These are phyloP conservation scores for Hydra vulgaris DNA, from an alignment of 30 jellyfish, hydroid and myxozoan genomes.

Conservation along the genomic window DNA sequence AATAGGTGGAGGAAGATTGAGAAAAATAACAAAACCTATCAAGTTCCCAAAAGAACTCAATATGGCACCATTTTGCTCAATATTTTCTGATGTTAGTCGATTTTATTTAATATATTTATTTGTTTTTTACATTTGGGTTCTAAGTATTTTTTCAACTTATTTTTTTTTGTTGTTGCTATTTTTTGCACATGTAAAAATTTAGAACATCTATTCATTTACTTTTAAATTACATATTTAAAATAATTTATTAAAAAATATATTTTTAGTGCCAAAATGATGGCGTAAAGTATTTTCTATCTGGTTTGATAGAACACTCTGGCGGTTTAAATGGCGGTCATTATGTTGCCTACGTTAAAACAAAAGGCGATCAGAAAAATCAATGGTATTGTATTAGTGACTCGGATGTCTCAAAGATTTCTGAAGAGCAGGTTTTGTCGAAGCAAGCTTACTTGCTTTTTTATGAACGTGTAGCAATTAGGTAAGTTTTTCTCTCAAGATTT, in stretches of 20 bases:
- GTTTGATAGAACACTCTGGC: conserved; percentile 78
- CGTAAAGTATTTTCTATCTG: conserved; percentile 41
- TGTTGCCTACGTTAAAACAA: conserved; percentile 56
- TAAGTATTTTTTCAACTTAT: background rate
- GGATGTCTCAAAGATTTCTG: conserved; percentile 56
- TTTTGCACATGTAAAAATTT: no score
- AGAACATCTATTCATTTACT: no score
- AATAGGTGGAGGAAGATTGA: conserved; percentile 27
- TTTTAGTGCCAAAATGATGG: conserved; percentile 30
- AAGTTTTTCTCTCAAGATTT: no score
- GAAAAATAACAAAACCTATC: conserved; percentile 40
- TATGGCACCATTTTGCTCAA: conserved; percentile 45
- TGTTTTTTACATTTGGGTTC: background rate
- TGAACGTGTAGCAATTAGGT: no score
- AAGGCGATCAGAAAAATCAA: conserved; percentile 25
- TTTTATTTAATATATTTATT: background rate
- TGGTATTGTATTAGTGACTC: conserved; percentile 78
- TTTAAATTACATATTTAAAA: no score
- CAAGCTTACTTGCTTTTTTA: conserved; percentile 68
- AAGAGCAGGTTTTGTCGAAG: conserved; percentile 58
- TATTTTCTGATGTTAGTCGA: conserved; percentile 17
- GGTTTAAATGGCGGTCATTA: conserved; percentile 81
- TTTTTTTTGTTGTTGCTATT: no score
- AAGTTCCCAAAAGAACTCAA: conserved; percentile 46
- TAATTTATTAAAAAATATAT: background rate